These are phyloP conservation scores for Unio pictorum DNA, from an alignment of 2,888 invertebrate species.

Conservation along the genomic window DNA sequence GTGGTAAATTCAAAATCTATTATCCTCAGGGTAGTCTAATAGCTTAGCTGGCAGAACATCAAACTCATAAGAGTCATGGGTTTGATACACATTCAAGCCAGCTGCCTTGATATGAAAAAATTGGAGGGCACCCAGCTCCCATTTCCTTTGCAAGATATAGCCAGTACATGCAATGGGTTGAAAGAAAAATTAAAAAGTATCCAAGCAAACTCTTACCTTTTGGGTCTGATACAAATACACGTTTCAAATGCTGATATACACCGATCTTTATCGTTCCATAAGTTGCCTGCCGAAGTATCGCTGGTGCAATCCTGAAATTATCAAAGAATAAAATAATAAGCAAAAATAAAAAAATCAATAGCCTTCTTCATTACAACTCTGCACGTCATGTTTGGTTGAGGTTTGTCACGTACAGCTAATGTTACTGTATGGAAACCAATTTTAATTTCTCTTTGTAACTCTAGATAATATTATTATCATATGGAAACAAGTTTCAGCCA, in stretches of 20 bases:
- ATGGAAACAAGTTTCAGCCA: no score
- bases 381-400: no score
- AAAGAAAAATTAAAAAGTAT: neutral
- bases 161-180: neutral
- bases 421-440: no score
- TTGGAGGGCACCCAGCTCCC: neutral
- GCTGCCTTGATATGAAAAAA: neutral
- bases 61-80: neutral
- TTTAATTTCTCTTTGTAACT: no score
- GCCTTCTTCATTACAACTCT: no score
- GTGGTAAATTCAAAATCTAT: no score
- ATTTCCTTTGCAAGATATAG: neutral
- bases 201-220: constrained; percentile 68
- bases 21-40: no score
- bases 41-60: no score
- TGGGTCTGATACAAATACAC: constrained; percentile 76
- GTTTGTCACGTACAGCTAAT: no score
- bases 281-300: constrained; percentile 91
- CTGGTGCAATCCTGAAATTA: constrained; percentile 86
- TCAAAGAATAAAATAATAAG: neutral
- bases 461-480: no score
- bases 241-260: constrained; percentile 91
- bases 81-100: neutral
- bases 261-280: constrained; percentile 98
- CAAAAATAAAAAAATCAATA: no score